phyloP scores from a whole-genome alignment of 2,113 vertebrate genomes.

The Danio rerio region GRCz12tu NC_133185.1:40573501-40574000 shows the following conservation, averaged over 20 bases:
- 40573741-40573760: not conserved
- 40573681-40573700: no score
- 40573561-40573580: no score
- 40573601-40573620: no score
- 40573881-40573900: constrained; percentile 20
- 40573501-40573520: no score
- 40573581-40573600: no score
- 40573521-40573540: no score
- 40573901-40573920: not conserved
- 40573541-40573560: no score
- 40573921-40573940: constrained; percentile 6
- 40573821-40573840: constrained; percentile 31
- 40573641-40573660: no score
- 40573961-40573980: not conserved
- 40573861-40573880: constrained; percentile 31
- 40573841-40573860: not conserved
- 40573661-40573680: no score
- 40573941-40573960: not conserved
- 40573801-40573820: not conserved
- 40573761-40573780: not conserved
- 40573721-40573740: no score
- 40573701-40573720: no score
- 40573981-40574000: not conserved
- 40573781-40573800: not conserved
- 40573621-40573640: no score